phyloP scores from a whole-genome alignment of 2,888 invertebrate genomes.

The Brassicogethes aeneus region DNA sequence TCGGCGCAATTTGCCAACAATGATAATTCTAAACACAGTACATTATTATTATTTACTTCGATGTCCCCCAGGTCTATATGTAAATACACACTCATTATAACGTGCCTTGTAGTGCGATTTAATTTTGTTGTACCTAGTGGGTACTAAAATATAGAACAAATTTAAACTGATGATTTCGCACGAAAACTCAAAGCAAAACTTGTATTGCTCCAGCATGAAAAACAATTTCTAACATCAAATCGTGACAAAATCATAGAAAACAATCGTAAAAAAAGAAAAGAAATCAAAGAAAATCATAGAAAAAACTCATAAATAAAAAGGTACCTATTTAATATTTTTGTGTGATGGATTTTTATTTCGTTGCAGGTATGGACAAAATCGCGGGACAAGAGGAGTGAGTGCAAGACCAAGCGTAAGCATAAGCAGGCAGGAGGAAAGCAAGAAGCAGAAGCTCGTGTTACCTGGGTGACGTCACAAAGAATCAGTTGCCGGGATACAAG shows the following conservation, averaged over 20 bases:
- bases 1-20: constrained; percentile 37
- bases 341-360: too few species aligned
- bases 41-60: not conserved
- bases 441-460: constrained; percentile 22
- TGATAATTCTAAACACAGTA: constrained; percentile 20
- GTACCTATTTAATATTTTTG: too few species aligned
- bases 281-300: too few species aligned
- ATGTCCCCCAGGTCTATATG: too few species aligned
- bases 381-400: too few species aligned
- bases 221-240: not conserved
- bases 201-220: not conserved
- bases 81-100: not conserved
- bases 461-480: constrained; percentile 41
- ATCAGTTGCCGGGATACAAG: constrained; percentile 39
- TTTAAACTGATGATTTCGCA: not conserved
- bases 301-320: too few species aligned
- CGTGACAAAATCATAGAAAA: too few species aligned
- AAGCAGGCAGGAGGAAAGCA: too few species aligned
- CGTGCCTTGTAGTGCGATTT: too few species aligned
- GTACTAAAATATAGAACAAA: not conserved
- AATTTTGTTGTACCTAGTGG: not conserved
- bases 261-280: too few species aligned
- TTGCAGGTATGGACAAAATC: too few species aligned
- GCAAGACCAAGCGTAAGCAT: not conserved
- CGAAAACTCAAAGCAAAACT: not conserved